Evolutionary conservation across 2,888 invertebrate species (phyloP).

Genomic region (Scrobipalpa costella): DNA sequence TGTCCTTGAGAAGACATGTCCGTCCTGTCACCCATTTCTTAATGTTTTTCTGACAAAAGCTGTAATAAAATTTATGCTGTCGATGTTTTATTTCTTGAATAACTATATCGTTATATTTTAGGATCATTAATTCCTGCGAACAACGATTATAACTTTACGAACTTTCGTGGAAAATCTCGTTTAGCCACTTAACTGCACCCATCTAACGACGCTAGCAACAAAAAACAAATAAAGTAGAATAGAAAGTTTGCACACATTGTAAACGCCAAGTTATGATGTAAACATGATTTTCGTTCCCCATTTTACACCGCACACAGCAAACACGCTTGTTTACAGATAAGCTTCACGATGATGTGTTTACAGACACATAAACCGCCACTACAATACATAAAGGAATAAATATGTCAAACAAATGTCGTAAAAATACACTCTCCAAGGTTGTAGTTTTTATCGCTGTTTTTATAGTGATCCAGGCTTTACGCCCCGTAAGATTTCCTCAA

Average conservation of each 20-base stretch:
- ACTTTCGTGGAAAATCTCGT: background rate
- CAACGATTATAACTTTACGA: background rate
- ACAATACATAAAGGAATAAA: constrained; percentile 41
- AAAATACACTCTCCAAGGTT: constrained; percentile 28
- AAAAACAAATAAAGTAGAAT: constrained; percentile 25
- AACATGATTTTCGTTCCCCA: constrained; percentile 62
- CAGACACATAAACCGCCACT: constrained; percentile 43
- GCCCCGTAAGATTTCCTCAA: constrained; percentile 16
- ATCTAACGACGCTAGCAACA: background rate
- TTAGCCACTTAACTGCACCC: constrained; percentile 1
- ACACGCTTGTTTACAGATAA: constrained; percentile 53
- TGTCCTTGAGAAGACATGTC: too few species aligned
- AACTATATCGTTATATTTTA: too few species aligned
- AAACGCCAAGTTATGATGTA: constrained; percentile 51
- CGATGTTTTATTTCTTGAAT: too few species aligned
- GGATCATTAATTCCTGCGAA: too few species aligned
- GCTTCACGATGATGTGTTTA: constrained; percentile 47
- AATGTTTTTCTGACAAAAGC: too few species aligned
- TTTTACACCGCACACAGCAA: constrained; percentile 48
- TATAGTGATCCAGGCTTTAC: constrained; percentile 23
- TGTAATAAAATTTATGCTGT: too few species aligned
- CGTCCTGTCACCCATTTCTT: too few species aligned
- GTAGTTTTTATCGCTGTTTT: constrained; percentile 29
- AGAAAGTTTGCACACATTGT: constrained; percentile 40
- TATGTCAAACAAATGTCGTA: constrained; percentile 33